Conservation (phyloP, 2,888 invertebrate species). For the Dynastes hyllus region DNA sequence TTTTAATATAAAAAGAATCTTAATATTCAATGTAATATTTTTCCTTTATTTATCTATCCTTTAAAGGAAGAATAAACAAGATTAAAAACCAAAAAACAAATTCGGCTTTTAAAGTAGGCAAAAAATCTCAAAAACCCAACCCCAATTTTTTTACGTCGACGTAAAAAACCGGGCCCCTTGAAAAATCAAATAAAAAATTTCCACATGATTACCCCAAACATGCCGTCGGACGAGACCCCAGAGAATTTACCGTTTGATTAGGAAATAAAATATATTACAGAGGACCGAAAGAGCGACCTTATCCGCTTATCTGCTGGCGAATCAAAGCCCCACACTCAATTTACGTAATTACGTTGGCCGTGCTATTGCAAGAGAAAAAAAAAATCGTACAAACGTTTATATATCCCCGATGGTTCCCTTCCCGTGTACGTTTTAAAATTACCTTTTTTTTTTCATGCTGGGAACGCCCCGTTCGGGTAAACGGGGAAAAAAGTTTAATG, state of each 20-base stretch:
- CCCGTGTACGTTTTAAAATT: neutral
- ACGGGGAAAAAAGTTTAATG: conserved; percentile 29
- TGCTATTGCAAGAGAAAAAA: neutral
- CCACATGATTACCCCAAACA: conserved; percentile 26
- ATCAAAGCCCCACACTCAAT: conserved; percentile 9
- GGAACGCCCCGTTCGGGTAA: no score
- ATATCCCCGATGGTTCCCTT: neutral
- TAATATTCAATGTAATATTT: no score
- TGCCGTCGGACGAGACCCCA: neutral
- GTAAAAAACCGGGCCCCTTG: no score
- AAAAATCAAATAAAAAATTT: no score
- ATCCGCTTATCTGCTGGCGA: neutral
- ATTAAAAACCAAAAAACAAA: neutral
- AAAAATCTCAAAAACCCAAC: no score
- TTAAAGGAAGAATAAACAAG: neutral
- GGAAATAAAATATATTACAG: neutral
- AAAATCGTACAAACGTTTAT: neutral
- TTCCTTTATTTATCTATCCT: no score
- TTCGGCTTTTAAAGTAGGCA: no score
- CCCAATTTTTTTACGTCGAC: neutral
- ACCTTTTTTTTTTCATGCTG: neutral
- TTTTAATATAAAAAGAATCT: no score
- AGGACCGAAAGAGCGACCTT: neutral
- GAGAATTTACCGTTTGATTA: no score
- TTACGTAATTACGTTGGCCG: conserved; percentile 11